Evolutionary conservation across 1,140 invertebrate species (phyloP), one percentile per base, ranked within the genome.

Genomic region (Caligus rogercresseyi): DNA sequence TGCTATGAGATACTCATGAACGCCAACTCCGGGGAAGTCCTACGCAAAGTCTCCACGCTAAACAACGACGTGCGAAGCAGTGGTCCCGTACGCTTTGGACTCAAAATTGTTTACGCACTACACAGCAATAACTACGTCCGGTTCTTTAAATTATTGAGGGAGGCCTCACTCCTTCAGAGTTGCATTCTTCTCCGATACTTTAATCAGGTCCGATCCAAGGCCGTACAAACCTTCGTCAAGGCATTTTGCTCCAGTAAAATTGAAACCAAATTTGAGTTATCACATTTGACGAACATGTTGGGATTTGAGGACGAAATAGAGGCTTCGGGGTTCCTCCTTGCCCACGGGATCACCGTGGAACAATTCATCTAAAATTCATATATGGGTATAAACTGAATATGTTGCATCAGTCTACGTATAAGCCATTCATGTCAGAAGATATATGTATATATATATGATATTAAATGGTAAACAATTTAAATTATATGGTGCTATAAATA

Each of bases 121-220:
- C 86, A 87, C 67, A 86, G 83, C 62, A 88, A 89, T 64, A 95
- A 97, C 72, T 97, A 88, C 73, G 81, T 88, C 0, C 80, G 79
- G 67, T 98, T 97, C 73, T 98, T 97, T 70, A 81, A 85, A 63
- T 74, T 96, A 1, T 79, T 95, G 0, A 74, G 76, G n/a, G 73
- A 80, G 52, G 85, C 88, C 0, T 83, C 83, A 0, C 96, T 91
- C 69, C 74, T 96, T 21, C 89, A 87, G 72, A 85, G 87, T 0
- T 95, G 92, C 68, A 86, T 97, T 57, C 74, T 97, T 53, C 77
- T 94, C 66, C 77, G 88, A 7, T 96, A 95, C 71, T 95, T 96
- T 67, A 83, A 81, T 64, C 85, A 89, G 73, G 79, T 95, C 13
- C 78, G 92, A 55, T 75, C 79, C 1, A 76, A 79, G 61, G 89